These are phyloP conservation scores for Cossypha polioptera DNA, from an alignment of 2,797 vertebrate genomes.

Conservation along the genomic window DNA sequence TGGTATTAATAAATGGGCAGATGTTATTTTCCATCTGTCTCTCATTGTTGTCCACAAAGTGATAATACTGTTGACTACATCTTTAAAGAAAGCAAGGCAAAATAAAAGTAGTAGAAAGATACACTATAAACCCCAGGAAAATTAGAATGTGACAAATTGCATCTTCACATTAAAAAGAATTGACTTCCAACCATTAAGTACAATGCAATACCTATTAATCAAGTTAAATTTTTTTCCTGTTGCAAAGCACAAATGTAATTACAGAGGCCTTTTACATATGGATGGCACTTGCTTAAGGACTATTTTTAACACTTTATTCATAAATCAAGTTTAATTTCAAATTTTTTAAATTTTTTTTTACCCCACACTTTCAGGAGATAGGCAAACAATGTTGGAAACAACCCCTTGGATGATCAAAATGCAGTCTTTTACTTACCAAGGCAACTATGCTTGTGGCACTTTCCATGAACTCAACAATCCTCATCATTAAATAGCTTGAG, in stretches of 20 bases:
- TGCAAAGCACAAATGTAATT: background rate
- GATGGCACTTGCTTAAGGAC: background rate
- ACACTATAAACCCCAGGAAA: background rate
- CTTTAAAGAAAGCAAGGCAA: background rate
- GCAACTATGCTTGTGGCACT: background rate
- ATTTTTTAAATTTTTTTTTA: background rate
- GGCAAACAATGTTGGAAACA: background rate
- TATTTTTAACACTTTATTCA: background rate
- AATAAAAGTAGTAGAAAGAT: background rate
- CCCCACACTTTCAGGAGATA: background rate
- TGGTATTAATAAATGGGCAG: background rate
- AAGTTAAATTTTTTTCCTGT: background rate
- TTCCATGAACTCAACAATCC: background rate
- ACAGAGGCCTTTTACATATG: background rate
- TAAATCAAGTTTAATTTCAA: background rate
- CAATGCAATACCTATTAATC: background rate
- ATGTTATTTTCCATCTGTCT: background rate
- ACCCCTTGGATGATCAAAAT: background rate
- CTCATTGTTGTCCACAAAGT: background rate
- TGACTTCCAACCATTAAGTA: background rate
- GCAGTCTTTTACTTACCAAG: background rate
- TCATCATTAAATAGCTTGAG: background rate
- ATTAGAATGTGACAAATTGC: background rate
- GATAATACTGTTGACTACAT: background rate
- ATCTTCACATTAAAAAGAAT: background rate